Base-by-base conservation (phyloP, 2,888 invertebrate genomes). In the Scrobipalpa atriplicella region DNA sequence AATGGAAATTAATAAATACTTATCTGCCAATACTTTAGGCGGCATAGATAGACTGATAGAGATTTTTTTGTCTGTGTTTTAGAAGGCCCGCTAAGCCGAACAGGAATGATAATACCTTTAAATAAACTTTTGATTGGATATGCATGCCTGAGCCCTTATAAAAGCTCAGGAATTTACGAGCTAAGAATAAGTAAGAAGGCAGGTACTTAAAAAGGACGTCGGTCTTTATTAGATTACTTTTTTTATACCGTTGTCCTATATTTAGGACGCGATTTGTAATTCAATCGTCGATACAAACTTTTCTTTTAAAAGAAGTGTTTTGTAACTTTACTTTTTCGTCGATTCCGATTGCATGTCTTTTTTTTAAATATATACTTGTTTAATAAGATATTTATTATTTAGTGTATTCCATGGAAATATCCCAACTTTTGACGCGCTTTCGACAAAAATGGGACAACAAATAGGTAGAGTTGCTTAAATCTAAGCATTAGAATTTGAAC, bases 121-220 rank as follows among this genome's bases (percentile, higher is more conserved):
- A 71, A 70, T 70, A 75, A 68, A 70, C 62, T 70, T 72, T 71
- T 71, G 68, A 74, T 75, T 73, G 68, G 74, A 67, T 73, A 69
- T 72, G 69, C 71, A 70, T 68, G 69, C 36, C 41, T 65, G 69
- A n/a, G n/a, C 73, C 71, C 66, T 29, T 51, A 61, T 58, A 63
- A 67, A 68, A 65, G 11, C 21, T 65, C 69, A 67, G 56, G 70
- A 62, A 19, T 64, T 54, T 70, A 64, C 70, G 69, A 62, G 71
- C 61, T 64, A 63, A 18, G 72, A 71, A 75, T 73, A 72, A 68
- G 52, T 58, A 61, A 61, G 19, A 58, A 63, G 41, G 63, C 29
- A 63, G 41, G 63, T 52, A 60, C 52, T 58, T 58, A 7, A 36
- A 58, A 58, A 58, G 58, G 36, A 58, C 58, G 11, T 38, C 58